phyloP scores from a whole-genome alignment of 2,113 vertebrate genomes.

The Pangasianodon hypophthalmus region DNA sequence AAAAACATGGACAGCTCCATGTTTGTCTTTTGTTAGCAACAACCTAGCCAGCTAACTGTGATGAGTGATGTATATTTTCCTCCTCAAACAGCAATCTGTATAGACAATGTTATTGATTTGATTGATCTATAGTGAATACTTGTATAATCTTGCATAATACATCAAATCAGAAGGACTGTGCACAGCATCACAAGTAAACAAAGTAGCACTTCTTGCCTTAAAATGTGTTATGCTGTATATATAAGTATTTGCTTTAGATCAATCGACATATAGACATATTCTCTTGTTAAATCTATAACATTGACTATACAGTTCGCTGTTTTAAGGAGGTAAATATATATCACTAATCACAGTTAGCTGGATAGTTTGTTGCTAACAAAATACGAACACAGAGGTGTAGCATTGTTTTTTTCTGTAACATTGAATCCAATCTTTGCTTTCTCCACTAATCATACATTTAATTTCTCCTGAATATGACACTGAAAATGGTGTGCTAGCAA shows the following conservation, averaged over 20 bases:
- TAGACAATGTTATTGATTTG: not conserved
- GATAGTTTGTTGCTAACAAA: too few species aligned
- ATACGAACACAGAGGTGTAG: not conserved
- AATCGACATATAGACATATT: too few species aligned
- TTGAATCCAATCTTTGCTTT: not conserved
- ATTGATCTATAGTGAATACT: not conserved
- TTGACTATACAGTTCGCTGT: too few species aligned
- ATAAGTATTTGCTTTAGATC: not conserved
- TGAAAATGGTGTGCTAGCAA: not conserved
- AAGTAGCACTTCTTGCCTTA: too few species aligned
- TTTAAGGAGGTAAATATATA: too few species aligned
- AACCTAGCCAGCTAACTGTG: not conserved
- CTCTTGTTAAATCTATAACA: too few species aligned
- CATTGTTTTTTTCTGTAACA: not conserved
- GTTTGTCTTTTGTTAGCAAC: too few species aligned
- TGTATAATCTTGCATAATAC: not conserved
- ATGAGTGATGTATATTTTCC: not conserved
- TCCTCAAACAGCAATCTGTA: not conserved
- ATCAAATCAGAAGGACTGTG: not conserved
- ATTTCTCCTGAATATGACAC: not conserved
- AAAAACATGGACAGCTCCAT: too few species aligned
- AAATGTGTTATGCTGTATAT: not conserved
- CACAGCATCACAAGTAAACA: too few species aligned
- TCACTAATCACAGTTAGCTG: too few species aligned
- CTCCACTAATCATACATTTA: not conserved